Base-by-base conservation (phyloP, 2,797 vertebrate species). In the Sebastes steindachneri region DNA sequence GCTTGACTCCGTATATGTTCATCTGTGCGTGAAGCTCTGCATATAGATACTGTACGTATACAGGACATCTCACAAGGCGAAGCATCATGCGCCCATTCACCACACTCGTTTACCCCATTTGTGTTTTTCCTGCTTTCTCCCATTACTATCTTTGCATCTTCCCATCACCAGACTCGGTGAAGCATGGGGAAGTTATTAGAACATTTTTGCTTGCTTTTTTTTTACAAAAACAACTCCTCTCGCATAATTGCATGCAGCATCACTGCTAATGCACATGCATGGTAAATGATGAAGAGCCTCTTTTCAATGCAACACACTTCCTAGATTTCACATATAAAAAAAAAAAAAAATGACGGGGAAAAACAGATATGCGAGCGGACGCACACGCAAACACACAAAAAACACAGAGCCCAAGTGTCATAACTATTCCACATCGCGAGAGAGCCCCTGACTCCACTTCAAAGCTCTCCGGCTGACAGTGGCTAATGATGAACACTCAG, bases 401-500 rank as follows among this genome's bases (percentile, higher is more conserved):
- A 85, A 86, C 82, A 85, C 58, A 15, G 80, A 79, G 78, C 71
- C 78, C 65, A 14, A 70, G 88, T 91, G 92, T 91, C 91, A 90
- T 79, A 92, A 89, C 72, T 83, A 87, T 91, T 89, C 73, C 57
- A 72, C 83, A 86, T 89, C 23, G 79, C 4, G 67, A 84, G 84
- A 87, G 78, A 87, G 85, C 85, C 89, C 86, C 89, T 83, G 89
- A 93, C 92, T 93, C 85, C 86, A 92, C 94, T 93, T 94, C 94
- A 95, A 95, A 93, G 94, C 91, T 81, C 88, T 70, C 29, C 1
- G 74, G 62, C 92, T 92, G 90, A 92, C 91, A 90, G 92, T 85
- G 89, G 91, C 92, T 95, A 95, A 95, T 93, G 94, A 95, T 90
- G 90, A 92, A 91, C 93, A 89, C 92, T 93, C 89, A 88, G 86